phyloP scores from a whole-genome alignment of 2,888 invertebrate genomes.

The Phaonia tiefii region DNA sequence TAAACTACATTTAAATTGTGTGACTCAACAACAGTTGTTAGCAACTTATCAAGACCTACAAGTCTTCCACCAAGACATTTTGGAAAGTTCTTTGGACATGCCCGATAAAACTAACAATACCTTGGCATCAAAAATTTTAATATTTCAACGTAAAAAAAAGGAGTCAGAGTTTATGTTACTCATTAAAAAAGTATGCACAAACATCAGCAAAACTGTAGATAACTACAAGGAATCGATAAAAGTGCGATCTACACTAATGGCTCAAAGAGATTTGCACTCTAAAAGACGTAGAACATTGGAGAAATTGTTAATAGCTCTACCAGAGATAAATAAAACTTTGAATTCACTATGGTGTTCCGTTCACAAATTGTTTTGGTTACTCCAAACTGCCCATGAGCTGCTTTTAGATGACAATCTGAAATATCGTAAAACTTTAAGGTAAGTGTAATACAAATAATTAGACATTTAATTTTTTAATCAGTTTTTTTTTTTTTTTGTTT shows the following conservation, averaged over 20 bases:
- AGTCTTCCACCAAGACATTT: constrained; percentile 24
- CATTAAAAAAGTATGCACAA: constrained; percentile 70
- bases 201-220: constrained; percentile 65
- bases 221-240: constrained; percentile 71
- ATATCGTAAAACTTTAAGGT: constrained; percentile 60
- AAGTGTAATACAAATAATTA: constrained; percentile 38
- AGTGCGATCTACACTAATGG: constrained; percentile 68
- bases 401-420: constrained; percentile 23
- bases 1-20: constrained; percentile 71
- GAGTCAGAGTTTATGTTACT: constrained; percentile 73
- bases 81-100: neutral
- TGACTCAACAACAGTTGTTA: constrained; percentile 49
- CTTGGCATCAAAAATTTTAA: constrained; percentile 52
- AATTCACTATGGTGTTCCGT: constrained; percentile 46
- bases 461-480: constrained; percentile 27
- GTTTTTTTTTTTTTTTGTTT: constrained; percentile 42
- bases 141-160: constrained; percentile 71
- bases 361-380: constrained; percentile 48
- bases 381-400: constrained; percentile 53
- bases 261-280: constrained; percentile 71
- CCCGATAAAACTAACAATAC: neutral
- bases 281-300: constrained; percentile 72
- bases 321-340: constrained; percentile 66
- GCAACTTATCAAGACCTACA: constrained; percentile 35
- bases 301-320: constrained; percentile 68